Evolutionary conservation across 2,113 vertebrate species (phyloP).

Genomic region (Cyanoderma ruficeps): DNA sequence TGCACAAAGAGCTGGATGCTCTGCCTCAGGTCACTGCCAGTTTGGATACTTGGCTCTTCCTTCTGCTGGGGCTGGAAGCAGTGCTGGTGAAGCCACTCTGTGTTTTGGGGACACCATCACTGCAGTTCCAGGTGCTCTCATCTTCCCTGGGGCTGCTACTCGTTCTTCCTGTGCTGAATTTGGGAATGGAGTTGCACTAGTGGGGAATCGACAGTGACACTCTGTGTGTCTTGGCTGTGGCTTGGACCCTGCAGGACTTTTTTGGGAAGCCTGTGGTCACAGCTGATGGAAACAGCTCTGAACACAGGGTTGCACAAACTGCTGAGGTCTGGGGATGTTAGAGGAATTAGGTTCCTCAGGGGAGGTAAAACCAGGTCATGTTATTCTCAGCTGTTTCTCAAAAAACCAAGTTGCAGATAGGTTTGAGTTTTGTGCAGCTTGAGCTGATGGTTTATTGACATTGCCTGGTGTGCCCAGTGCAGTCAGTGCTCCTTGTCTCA

Average conservation of each 20-base stretch:
- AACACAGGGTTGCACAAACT: background rate
- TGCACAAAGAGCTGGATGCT: background rate
- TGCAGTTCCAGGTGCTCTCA: background rate
- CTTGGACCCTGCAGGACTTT: background rate
- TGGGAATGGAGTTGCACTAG: background rate
- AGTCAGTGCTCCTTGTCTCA: background rate
- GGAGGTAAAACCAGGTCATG: background rate
- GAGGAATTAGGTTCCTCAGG: background rate
- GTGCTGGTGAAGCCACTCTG: background rate
- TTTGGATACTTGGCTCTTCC: background rate
- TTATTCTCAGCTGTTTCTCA: background rate
- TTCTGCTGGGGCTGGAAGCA: background rate
- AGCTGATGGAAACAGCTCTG: background rate
- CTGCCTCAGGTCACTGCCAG: background rate
- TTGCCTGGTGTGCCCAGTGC: background rate
- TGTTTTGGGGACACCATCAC: background rate
- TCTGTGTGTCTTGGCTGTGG: background rate
- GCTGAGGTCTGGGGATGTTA: background rate
- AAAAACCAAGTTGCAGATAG: background rate
- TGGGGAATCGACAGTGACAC: background rate
- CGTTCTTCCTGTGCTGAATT: background rate
- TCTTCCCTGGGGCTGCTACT: background rate
- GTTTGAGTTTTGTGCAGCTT: background rate
- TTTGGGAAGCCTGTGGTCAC: background rate
- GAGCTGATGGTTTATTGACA: background rate